Base-by-base conservation (phyloP, 2,113 vertebrate genomes). In the Cacatua alba region DNA sequence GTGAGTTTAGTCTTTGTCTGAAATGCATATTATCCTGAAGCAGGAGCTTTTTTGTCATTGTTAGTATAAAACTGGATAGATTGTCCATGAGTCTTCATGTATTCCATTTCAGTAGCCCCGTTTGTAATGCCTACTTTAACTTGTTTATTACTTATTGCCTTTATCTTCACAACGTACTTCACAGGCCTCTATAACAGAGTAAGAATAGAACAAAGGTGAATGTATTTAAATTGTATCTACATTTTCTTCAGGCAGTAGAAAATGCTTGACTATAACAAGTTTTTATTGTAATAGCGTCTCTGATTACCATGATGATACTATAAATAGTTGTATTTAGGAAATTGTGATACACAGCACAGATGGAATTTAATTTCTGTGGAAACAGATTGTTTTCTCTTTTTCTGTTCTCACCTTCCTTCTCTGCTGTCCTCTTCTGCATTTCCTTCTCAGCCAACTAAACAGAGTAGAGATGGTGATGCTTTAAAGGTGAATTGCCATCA, bases 251-350 rank as follows among this genome's bases (percentile, higher is more conserved):
- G 87, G 70, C 33, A 57, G 33, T 59, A 76, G 60, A 77, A 91
- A 60, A 68, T 17, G 37, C 72, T 89, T 80, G 62, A 20, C 21
- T 60, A 26, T 53, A 76, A 37, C 43, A 76, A 85, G 24, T 90
- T 91, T 84, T 83, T 83, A 49, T 71, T 95, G 67, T 88, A 91
- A 75, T 71, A 78, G 35, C 46, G 28, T 71, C 46, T 96, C 86
- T 93, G 89, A 92, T 95, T 93, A 67, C 63, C 4, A 1, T 55
- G 52, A 67, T 64, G 71, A 82, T 95, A 28, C 68, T 84, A 44
- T 86, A 86, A 87, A 70, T 46, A 85, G 24, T 18, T 91, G 29
- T 80, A 28, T 72, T 92, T 90, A 87, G 76, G 84, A 96, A 95
- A 46, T 46, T 4, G 4, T 2, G 4, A 88, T 53, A 76, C 33